phyloP scores from a whole-genome alignment of 2,888 invertebrate genomes.

The Sepiola atlantica region DNA sequence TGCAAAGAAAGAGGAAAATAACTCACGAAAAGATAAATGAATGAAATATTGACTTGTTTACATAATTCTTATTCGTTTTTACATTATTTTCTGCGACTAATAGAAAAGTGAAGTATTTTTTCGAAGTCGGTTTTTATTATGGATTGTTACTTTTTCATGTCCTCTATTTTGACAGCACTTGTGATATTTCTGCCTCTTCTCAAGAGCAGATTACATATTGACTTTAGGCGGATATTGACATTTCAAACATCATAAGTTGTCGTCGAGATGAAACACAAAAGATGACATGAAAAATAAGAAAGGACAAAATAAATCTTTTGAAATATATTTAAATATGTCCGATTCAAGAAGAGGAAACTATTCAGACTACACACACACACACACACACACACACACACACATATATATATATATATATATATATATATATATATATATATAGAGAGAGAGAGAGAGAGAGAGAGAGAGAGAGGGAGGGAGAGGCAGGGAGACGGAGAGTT shows the following conservation, averaged over 20 bases:
- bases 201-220: conserved; percentile 19
- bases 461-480: too few species aligned
- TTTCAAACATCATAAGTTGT: not conserved
- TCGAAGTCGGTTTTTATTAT: not conserved
- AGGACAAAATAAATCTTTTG: not conserved
- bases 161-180: not conserved
- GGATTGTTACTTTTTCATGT: not conserved
- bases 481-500: too few species aligned
- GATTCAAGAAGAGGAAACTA: too few species aligned
- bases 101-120: not conserved
- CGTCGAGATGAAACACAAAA: not conserved
- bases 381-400: too few species aligned
- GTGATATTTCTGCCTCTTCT: not conserved
- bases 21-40: too few species aligned
- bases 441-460: too few species aligned
- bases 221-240: not conserved
- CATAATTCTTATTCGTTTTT: not conserved
- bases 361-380: too few species aligned
- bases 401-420: too few species aligned
- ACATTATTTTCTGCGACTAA: not conserved
- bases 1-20: too few species aligned
- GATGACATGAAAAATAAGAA: not conserved
- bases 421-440: too few species aligned
- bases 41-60: too few species aligned
- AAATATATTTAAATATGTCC: too few species aligned